Conservation (phyloP, 2,888 invertebrate genomes). For the Erpobdella octoculata region DNA sequence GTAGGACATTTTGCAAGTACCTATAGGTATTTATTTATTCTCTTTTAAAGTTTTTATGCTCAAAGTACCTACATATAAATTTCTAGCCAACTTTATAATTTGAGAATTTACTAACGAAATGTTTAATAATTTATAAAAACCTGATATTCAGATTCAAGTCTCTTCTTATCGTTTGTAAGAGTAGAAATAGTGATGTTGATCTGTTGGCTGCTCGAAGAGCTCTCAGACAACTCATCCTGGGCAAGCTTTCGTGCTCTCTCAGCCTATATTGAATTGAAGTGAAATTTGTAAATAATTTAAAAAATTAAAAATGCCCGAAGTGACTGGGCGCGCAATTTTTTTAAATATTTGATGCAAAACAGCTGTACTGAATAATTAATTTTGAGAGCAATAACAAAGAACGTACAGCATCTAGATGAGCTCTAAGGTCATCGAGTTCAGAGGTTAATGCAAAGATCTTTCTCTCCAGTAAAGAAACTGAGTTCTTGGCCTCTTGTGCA, state of each 20-base stretch:
- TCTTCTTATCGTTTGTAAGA: constrained; percentile 83
- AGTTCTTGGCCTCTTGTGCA: constrained; percentile 17
- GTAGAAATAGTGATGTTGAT: constrained; percentile 88
- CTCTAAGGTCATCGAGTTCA: constrained; percentile 27
- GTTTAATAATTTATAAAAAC: no score
- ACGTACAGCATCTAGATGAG: constrained; percentile 23
- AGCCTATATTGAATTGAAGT: constrained; percentile 44
- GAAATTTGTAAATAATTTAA: background rate
- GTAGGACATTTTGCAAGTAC: no score
- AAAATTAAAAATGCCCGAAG: background rate
- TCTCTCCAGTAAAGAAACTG: constrained; percentile 17
- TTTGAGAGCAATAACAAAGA: no score
- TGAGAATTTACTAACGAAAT: no score
- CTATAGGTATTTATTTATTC: no score
- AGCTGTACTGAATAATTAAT: background rate
- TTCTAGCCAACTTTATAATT: no score
- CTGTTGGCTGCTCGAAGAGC: constrained; percentile 83
- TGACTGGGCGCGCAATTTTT: background rate
- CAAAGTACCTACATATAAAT: no score
- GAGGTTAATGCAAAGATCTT: constrained; percentile 19
- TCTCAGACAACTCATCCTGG: constrained; percentile 70
- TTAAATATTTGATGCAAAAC: background rate
- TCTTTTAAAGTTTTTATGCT: no score
- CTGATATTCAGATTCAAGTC: constrained; percentile 77
- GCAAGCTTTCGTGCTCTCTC: constrained; percentile 52